A percentile compares a stretch with the other conserved stretches of the same genome.
Conservation (phyloP, 35 echinoderm and acorn worm genomes). For the Chiridota heheva region DNA sequence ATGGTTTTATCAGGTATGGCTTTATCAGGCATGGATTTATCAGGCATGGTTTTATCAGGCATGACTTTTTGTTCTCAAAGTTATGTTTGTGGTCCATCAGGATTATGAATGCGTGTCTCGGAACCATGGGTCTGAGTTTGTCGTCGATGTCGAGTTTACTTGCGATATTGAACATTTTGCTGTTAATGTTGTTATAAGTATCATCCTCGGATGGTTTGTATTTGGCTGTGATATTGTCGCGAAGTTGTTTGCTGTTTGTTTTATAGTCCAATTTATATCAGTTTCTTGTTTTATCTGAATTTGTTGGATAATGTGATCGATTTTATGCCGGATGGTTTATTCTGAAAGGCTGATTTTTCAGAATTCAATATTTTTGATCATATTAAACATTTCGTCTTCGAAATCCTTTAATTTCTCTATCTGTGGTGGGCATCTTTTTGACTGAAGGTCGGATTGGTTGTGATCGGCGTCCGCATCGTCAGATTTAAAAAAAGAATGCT, state of each 20-base stretch:
- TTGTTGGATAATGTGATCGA: not conserved
- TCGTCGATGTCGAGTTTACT: not conserved
- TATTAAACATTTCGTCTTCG: slow-evolving; percentile 16
- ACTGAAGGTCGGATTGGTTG: not conserved
- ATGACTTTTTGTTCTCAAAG: slow-evolving; percentile 25
- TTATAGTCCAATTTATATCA: not conserved
- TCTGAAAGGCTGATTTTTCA: not conserved
- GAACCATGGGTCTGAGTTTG: not conserved
- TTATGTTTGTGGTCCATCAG: slow-evolving; percentile 38
- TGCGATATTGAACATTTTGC: not conserved
- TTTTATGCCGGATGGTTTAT: not conserved
- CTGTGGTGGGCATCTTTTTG: slow-evolving; percentile 10
- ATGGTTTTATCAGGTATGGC: no score
- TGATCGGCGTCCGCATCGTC: not conserved
- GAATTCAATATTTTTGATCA: slow-evolving; percentile 28
- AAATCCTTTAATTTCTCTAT: not conserved
- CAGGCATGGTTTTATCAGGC: no score
- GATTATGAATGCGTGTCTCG: slow-evolving; percentile 3
- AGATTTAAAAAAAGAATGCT: not conserved
- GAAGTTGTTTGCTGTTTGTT: not conserved
- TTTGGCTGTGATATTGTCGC: slow-evolving; percentile 1
- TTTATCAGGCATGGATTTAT: no score
- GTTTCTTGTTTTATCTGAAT: slow-evolving; percentile 25
- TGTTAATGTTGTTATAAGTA: not conserved
- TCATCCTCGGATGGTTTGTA: slow-evolving; percentile 15